phyloP scores from a whole-genome alignment of 2,797 vertebrate species.

The Lithobates pipiens region DNA sequence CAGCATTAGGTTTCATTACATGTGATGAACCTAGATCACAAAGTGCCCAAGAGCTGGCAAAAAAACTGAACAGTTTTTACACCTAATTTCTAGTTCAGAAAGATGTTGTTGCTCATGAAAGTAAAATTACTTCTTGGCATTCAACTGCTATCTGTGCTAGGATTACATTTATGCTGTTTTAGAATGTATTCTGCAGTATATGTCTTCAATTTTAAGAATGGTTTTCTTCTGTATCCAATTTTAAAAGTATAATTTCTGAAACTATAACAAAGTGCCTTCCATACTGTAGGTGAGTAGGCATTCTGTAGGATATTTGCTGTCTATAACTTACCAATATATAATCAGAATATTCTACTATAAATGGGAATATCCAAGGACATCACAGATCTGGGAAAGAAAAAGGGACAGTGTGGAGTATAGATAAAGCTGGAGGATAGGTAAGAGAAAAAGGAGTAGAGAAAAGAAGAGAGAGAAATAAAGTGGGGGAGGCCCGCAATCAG shows the following conservation, averaged over 20 bases:
- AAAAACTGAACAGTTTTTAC: constrained; percentile 54
- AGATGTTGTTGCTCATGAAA: constrained; percentile 60
- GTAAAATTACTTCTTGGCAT: constrained; percentile 54
- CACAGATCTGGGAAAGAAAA: no score
- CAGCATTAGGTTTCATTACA: constrained; percentile 62
- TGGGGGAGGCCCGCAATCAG: no score
- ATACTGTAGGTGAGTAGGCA: no score
- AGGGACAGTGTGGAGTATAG: no score
- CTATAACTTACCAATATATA: no score
- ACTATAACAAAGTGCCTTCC: not conserved
- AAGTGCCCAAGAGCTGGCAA: constrained; percentile 58
- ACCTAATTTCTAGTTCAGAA: constrained; percentile 57
- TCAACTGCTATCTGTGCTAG: constrained; percentile 1
- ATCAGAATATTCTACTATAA: no score
- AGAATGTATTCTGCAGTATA: constrained; percentile 26
- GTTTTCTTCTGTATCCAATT: not conserved
- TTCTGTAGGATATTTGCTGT: no score
- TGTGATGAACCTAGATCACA: constrained; percentile 56
- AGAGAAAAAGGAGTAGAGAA: no score
- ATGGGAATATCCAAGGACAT: no score
- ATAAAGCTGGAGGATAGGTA: no score
- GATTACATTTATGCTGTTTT: constrained; percentile 37
- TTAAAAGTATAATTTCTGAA: not conserved
- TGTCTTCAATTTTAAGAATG: constrained; percentile 17
- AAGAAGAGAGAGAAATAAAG: no score